phyloP scores from a whole-genome alignment of 2,888 invertebrate species.

The Thumatha senex region DNA sequence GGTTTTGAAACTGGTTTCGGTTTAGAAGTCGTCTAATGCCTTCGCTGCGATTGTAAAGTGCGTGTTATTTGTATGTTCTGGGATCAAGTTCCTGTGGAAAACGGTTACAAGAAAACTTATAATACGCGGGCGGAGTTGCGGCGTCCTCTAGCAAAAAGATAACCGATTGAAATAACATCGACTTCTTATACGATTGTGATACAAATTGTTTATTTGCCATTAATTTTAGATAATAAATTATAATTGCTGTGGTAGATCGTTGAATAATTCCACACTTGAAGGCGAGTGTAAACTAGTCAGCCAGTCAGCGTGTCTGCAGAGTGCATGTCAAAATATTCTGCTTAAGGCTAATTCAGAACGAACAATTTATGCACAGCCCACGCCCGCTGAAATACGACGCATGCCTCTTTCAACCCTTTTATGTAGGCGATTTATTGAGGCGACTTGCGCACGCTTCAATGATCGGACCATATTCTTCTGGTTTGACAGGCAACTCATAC shows the following conservation, averaged over 20 bases:
- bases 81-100: too few species aligned
- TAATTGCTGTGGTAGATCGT: constrained; percentile 28
- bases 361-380: constrained; percentile 75
- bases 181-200: constrained; percentile 32
- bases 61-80: too few species aligned
- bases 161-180: constrained; percentile 11
- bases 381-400: constrained; percentile 73
- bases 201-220: constrained; percentile 24
- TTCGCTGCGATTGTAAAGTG: too few species aligned
- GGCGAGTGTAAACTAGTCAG: constrained; percentile 61
- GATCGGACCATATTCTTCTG: constrained; percentile 56
- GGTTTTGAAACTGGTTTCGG: too few species aligned
- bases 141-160: too few species aligned
- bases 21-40: too few species aligned
- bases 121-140: too few species aligned
- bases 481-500: constrained; percentile 66
- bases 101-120: too few species aligned
- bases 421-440: constrained; percentile 74
- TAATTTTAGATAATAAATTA: constrained; percentile 32
- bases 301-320: constrained; percentile 46
- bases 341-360: constrained; percentile 72
- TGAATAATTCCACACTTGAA: constrained; percentile 43
- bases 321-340: constrained; percentile 71
- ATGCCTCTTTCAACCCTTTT: constrained; percentile 75
- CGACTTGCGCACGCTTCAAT: constrained; percentile 65